A percentile compares a stretch with the other conserved stretches of the same genome.
phyloP scores from a whole-genome alignment of 2,797 vertebrate genomes.

The Leptodactylus fallax region DNA sequence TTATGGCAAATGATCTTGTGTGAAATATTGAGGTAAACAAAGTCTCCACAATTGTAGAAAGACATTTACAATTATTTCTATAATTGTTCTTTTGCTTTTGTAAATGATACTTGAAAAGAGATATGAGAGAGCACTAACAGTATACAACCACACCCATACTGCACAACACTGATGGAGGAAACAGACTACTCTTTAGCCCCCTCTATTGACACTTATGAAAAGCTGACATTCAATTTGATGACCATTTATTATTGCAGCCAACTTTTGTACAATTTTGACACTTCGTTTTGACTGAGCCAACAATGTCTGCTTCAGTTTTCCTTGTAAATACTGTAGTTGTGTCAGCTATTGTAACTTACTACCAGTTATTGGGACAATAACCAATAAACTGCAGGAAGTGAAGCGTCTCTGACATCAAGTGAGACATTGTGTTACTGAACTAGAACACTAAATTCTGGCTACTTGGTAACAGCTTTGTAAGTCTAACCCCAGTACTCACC shows the following conservation, averaged over 20 bases:
- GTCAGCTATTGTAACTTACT: background rate
- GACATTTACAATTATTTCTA: no score
- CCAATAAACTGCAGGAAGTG: no score
- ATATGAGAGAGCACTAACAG: background rate
- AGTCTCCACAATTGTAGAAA: background rate
- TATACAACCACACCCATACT: slow-evolving; percentile 38
- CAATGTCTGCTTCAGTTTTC: background rate
- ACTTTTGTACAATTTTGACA: background rate
- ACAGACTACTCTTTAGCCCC: slow-evolving; percentile 22
- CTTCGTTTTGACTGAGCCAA: no score
- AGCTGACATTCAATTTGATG: slow-evolving; percentile 2
- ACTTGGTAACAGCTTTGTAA: background rate
- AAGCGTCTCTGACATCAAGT: background rate
- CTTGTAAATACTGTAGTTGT: background rate
- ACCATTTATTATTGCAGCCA: background rate
- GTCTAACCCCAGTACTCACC: slow-evolving; percentile 13
- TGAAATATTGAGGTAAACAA: background rate
- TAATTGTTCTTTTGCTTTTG: background rate
- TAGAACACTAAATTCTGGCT: background rate
- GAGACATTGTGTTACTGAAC: background rate
- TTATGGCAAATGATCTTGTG: background rate
- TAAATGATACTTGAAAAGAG: background rate
- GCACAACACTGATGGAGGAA: background rate
- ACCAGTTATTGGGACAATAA: background rate
- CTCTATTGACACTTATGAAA: slow-evolving; percentile 31